Conservation (phyloP, 2,113 vertebrate genomes). For the Labrus mixtus region DNA sequence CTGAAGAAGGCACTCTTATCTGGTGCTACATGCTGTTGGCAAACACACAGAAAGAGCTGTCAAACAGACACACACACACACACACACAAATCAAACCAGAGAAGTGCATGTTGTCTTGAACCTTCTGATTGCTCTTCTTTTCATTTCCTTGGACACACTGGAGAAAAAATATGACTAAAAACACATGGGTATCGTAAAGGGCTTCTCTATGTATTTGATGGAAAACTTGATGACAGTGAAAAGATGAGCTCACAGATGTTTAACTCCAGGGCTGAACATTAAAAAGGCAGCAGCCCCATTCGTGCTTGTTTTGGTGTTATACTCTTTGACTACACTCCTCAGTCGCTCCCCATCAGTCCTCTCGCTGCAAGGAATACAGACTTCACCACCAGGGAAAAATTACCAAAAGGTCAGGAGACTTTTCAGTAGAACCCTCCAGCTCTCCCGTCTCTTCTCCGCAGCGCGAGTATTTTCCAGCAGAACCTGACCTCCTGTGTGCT, state of each 20-base stretch:
- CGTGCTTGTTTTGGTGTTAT: slow-evolving; percentile 37
- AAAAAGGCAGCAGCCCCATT: slow-evolving; percentile 45
- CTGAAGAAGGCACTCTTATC: slow-evolving; percentile 56
- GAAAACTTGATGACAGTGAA: slow-evolving; percentile 16
- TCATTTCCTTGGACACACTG: neutral
- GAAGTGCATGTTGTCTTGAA: neutral
- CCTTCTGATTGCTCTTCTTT: slow-evolving; percentile 3
- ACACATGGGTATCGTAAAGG: slow-evolving; percentile 4
- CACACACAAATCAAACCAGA: neutral
- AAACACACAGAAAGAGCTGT: slow-evolving; percentile 31
- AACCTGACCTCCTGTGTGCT: slow-evolving; percentile 35
- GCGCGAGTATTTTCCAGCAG: slow-evolving; percentile 51
- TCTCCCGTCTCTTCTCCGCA: slow-evolving; percentile 37
- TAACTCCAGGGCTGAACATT: slow-evolving; percentile 49
- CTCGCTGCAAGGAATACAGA: slow-evolving; percentile 56
- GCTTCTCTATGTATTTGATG: slow-evolving; percentile 28
- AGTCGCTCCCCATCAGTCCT: slow-evolving; percentile 16
- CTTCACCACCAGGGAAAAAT: slow-evolving; percentile 55
- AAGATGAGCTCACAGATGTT: slow-evolving; percentile 52
- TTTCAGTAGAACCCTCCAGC: slow-evolving; percentile 42
- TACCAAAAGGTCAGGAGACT: slow-evolving; percentile 66
- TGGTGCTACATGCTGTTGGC: slow-evolving; percentile 29
- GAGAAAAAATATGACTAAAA: slow-evolving; percentile 12
- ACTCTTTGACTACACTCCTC: slow-evolving; percentile 26
- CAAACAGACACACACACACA: slow-evolving; percentile 27